Conservation (phyloP, 2,888 invertebrate species). For the Epinotia demarniana region DNA sequence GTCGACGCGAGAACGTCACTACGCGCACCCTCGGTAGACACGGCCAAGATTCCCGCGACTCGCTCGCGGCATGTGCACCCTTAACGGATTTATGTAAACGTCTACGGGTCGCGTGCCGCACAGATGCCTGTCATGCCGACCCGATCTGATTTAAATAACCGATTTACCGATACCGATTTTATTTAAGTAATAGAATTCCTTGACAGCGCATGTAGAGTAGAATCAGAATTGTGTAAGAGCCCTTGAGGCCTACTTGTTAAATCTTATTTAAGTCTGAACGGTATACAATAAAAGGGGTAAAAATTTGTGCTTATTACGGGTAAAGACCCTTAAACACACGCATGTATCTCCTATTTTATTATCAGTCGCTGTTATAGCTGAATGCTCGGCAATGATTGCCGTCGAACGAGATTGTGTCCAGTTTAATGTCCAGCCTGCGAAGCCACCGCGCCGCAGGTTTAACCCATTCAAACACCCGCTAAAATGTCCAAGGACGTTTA, state of each 20-base stretch:
- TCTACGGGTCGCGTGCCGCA: constrained; percentile 65
- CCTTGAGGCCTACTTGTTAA: too few species aligned
- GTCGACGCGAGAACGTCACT: constrained; percentile 48
- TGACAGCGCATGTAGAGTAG: too few species aligned
- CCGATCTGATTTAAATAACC: constrained; percentile 37
- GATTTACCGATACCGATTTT: too few species aligned
- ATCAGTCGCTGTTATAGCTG: constrained; percentile 6
- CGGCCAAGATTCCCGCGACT: constrained; percentile 75
- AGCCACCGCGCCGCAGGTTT: background rate
- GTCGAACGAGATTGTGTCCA: constrained; percentile 5
- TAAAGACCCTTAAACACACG: too few species aligned
- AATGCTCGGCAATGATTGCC: background rate
- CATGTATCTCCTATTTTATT: constrained; percentile 44
- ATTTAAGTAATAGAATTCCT: background rate
- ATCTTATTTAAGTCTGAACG: too few species aligned
- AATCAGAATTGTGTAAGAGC: too few species aligned
- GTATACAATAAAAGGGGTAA: too few species aligned
- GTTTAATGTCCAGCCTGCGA: constrained; percentile 5
- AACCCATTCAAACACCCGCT: constrained; percentile 6
- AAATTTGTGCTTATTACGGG: too few species aligned
- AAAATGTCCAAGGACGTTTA: background rate
- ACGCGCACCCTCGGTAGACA: constrained; percentile 69
- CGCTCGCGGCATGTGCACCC: constrained; percentile 74
- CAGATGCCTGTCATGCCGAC: constrained; percentile 43
- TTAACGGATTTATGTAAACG: constrained; percentile 82